Base-by-base conservation (phyloP, 2,888 invertebrate genomes). In the Agrochola lychnidis region DNA sequence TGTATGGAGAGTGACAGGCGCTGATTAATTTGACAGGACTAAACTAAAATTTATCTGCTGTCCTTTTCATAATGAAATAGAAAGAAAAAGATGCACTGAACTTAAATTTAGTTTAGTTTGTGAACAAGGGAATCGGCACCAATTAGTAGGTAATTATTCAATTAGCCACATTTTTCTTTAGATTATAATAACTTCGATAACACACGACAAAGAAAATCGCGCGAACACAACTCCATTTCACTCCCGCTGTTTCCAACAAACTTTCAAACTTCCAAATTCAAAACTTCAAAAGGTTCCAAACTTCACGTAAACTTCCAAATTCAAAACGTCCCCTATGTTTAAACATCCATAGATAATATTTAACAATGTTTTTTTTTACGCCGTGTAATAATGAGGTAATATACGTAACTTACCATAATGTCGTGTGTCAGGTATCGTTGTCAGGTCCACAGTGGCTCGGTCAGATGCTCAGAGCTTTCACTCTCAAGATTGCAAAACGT, bases 361-460 rank as follows among this genome's bases (percentile, higher is more conserved):
- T 40, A 1, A 42, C 5, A 64, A 25, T 7, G 0, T 16, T 64
- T 66, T 66, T 66, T 53, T 57, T 22, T 12, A 57, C 25, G n/a
- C n/a, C 22, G 53, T 19, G 5, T 66, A 1, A 36, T 19, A 59
- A 76, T 63, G 25, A 71, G 59, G 36, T 78, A 61, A 68, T 59
- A 22, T 10, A 57, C 53, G 53, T 79, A 68, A 93, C 95, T 94
- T 82, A 95, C 95, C 95, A 95, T 95, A 81, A 79, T 87, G 73
- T 75, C 88, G 93, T 94, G 92, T 94, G 91, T 84, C 93, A 84
- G 82, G 92, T 86, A 53, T 89, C 93, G 95, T 93, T 94, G 87
- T 78, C 87, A 75, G 78, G 74, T 73, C 66, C 81, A 85, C 89
- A 89, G 87, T 92, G 90, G 68, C 73, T 67, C 70, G 72, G 76